Conservation (phyloP, 2,888 invertebrate species). For the Sinopyrophorus schimmeli region DNA sequence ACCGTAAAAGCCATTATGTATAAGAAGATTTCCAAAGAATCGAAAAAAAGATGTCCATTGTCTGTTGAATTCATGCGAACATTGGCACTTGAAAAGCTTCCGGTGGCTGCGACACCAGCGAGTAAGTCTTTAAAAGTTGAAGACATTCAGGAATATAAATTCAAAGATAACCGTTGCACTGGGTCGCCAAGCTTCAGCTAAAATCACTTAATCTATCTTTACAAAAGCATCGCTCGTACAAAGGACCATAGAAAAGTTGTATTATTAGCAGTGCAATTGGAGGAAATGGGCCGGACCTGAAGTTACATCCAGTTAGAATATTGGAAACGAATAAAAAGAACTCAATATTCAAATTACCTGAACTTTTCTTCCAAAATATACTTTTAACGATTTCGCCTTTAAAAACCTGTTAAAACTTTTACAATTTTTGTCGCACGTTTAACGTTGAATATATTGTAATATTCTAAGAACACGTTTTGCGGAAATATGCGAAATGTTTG, state of each 20-base stretch:
- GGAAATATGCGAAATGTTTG: conserved; percentile 9
- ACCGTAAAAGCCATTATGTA: conserved; percentile 29
- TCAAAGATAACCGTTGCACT: conserved; percentile 30
- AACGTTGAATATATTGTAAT: too few species aligned
- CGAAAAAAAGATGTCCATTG: conserved; percentile 23
- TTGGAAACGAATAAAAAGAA: conserved; percentile 20
- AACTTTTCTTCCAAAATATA: conserved; percentile 7
- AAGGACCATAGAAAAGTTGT: conserved; percentile 22
- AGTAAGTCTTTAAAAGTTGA: conserved; percentile 27
- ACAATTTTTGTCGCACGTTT: too few species aligned
- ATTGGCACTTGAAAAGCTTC: conserved; percentile 35
- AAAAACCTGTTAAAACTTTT: too few species aligned
- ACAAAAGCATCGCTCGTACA: conserved; percentile 24
- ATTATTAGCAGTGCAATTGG: conserved; percentile 28
- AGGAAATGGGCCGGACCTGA: conserved; percentile 25
- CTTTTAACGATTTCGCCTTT: conserved; percentile 13
- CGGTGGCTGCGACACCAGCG: conserved; percentile 31
- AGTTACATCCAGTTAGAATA: conserved; percentile 22
- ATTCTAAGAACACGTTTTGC: background rate
- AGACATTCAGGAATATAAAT: conserved; percentile 27
- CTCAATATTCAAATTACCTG: conserved; percentile 17
- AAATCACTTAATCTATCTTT: conserved; percentile 31
- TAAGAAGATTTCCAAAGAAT: conserved; percentile 22
- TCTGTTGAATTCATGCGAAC: conserved; percentile 34
- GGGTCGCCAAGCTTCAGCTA: conserved; percentile 24